Evolutionary conservation across 2,113 vertebrate species (phyloP).

Genomic region (Lagopus leucura): DNA sequence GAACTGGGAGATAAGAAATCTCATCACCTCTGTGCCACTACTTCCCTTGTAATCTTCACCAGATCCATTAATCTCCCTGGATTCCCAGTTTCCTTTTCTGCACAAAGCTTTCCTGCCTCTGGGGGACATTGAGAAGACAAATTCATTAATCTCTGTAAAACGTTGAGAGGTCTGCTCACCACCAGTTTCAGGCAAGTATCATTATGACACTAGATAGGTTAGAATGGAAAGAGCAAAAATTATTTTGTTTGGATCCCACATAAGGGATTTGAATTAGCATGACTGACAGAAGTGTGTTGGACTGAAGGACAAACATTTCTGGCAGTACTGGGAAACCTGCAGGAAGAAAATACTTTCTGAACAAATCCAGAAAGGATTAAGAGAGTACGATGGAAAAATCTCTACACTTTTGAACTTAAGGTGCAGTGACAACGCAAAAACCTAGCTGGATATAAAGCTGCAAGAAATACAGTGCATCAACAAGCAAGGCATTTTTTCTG

Average conservation of each 20-base stretch:
- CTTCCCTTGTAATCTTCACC: background rate
- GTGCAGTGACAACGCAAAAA: constrained; percentile 33
- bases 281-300: background rate
- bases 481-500: constrained; percentile 4
- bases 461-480: constrained; percentile 26
- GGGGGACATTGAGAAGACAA: background rate
- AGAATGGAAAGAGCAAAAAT: background rate
- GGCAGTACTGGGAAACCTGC: background rate
- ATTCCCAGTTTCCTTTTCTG: background rate
- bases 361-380: constrained; percentile 5
- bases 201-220: background rate
- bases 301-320: background rate
- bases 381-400: constrained; percentile 17
- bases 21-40: background rate
- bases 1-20: background rate
- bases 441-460: constrained; percentile 24
- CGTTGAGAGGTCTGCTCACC: background rate
- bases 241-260: background rate
- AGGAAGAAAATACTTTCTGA: constrained; percentile 8
- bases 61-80: background rate
- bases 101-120: background rate
- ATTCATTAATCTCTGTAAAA: constrained; percentile 22
- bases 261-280: background rate
- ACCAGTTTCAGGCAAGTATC: background rate
- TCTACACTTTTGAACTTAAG: background rate